Conservation (phyloP, 1,140 invertebrate genomes). For the Gryon sp. region DNA sequence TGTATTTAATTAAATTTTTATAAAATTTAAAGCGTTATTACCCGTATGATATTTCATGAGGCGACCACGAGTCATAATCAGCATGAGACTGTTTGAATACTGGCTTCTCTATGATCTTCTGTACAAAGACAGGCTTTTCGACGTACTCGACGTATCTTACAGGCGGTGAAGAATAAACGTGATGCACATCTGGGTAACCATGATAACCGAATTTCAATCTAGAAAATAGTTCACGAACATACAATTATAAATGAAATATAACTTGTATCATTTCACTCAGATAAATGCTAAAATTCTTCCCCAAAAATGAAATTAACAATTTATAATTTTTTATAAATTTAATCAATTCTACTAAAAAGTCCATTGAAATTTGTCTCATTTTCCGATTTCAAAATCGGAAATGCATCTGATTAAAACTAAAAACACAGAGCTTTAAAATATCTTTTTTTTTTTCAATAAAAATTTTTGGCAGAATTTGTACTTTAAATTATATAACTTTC, state of each 20-base stretch:
- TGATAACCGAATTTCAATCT: conserved; percentile 73
- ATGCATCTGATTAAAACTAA: too few relatives aligned
- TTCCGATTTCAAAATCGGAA: too few relatives aligned
- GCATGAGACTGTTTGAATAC: conserved; percentile 65
- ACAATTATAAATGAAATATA: too few relatives aligned
- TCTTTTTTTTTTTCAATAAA: too few relatives aligned
- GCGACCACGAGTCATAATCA: conserved; percentile 68
- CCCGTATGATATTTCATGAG: conserved; percentile 70
- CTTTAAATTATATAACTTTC: too few relatives aligned
- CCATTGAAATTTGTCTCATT: too few relatives aligned
- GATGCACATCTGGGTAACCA: conserved; percentile 71
- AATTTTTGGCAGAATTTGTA: too few relatives aligned
- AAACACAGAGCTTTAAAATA: too few relatives aligned
- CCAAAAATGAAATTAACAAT: background rate
- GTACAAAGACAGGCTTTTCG: conserved; percentile 73
- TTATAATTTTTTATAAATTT: background rate
- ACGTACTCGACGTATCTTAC: conserved; percentile 74
- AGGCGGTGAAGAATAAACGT: conserved; percentile 70
- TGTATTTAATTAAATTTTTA: background rate
- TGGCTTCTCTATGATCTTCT: conserved; percentile 71
- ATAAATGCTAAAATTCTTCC: background rate
- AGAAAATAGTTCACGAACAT: conserved; percentile 7
- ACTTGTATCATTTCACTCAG: too few relatives aligned
- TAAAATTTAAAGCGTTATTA: conserved; percentile 52
- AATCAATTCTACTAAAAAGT: too few relatives aligned